phyloP scores from a whole-genome alignment of 2,113 vertebrate genomes.

The Coptodon bakossiorum region DNA sequence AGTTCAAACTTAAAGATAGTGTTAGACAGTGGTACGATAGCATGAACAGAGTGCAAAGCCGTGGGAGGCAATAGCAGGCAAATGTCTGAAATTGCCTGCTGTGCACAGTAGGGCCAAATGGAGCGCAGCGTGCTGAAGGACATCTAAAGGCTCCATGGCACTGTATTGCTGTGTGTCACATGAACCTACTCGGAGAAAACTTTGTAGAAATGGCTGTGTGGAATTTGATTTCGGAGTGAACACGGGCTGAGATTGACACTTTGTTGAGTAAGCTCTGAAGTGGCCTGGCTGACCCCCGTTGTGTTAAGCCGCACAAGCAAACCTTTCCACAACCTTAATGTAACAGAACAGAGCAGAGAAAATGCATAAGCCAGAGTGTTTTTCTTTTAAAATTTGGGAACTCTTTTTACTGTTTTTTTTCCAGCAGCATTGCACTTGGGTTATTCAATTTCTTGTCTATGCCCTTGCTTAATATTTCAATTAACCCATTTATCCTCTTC shows the following conservation, averaged over 20 bases:
- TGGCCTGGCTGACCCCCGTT: neutral
- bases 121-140: slow-evolving; percentile 28
- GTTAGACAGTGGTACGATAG: neutral
- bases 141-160: slow-evolving; percentile 12
- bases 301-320: neutral
- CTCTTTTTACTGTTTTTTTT: neutral
- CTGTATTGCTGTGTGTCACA: neutral
- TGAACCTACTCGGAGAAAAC: neutral
- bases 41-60: neutral
- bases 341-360: neutral
- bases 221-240: slow-evolving; percentile 4
- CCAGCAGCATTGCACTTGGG: neutral
- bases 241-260: neutral
- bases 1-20: neutral
- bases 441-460: neutral
- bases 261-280: slow-evolving; percentile 2
- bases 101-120: slow-evolving; percentile 18
- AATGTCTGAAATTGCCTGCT: slow-evolving; percentile 25
- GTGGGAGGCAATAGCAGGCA: neutral
- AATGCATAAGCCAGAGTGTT: neutral
- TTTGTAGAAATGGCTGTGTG: neutral
- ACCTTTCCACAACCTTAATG: neutral
- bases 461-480: slow-evolving; percentile 21
- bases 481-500: slow-evolving; percentile 29
- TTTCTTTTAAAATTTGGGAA: neutral